These are phyloP conservation scores for Melanotaenia duboulayi DNA, from an alignment of 2,113 vertebrate genomes.

Conservation along the genomic window DNA sequence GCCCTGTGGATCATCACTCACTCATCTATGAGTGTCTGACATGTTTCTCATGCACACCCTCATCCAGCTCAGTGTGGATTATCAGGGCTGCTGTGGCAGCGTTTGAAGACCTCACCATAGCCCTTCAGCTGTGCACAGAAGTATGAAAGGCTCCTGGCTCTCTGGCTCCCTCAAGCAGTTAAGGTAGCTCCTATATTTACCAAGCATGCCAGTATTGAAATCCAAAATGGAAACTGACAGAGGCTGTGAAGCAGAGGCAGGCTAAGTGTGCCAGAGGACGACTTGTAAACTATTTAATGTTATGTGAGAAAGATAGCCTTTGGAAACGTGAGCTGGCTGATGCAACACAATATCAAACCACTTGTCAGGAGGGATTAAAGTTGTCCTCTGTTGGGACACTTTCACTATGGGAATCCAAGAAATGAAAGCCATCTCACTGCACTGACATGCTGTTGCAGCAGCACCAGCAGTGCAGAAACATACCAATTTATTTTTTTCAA, in stretches of 20 bases:
- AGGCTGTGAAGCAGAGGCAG: slow-evolving; percentile 20
- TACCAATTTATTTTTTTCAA: slow-evolving; percentile 60
- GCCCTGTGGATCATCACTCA: slow-evolving; percentile 58
- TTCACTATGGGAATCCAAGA: slow-evolving; percentile 56
- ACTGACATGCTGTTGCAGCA: slow-evolving; percentile 38
- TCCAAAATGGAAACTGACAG: slow-evolving; percentile 19
- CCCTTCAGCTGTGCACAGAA: slow-evolving; percentile 37
- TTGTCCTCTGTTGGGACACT: slow-evolving; percentile 45
- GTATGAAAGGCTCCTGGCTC: slow-evolving; percentile 29
- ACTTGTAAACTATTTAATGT: slow-evolving; percentile 64
- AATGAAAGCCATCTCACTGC: slow-evolving; percentile 54
- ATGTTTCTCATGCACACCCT: slow-evolving; percentile 56
- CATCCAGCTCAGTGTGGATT: slow-evolving; percentile 51
- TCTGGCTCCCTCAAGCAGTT: slow-evolving; percentile 13
- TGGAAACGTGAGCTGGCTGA: slow-evolving; percentile 39
- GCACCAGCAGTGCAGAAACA: slow-evolving; percentile 29
- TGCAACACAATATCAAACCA: slow-evolving; percentile 53
- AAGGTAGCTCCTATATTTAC: slow-evolving; percentile 47
- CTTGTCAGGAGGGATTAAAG: slow-evolving; percentile 63
- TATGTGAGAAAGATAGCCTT: slow-evolving; percentile 38
- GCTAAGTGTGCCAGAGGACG: slow-evolving; percentile 15
- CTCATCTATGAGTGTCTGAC: slow-evolving; percentile 70
- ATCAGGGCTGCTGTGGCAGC: slow-evolving; percentile 35
- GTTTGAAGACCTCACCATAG: slow-evolving; percentile 41
- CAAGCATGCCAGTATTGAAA: slow-evolving; percentile 26